Conservation (phyloP, 2,113 vertebrate genomes). For the Candoia aspera region DNA sequence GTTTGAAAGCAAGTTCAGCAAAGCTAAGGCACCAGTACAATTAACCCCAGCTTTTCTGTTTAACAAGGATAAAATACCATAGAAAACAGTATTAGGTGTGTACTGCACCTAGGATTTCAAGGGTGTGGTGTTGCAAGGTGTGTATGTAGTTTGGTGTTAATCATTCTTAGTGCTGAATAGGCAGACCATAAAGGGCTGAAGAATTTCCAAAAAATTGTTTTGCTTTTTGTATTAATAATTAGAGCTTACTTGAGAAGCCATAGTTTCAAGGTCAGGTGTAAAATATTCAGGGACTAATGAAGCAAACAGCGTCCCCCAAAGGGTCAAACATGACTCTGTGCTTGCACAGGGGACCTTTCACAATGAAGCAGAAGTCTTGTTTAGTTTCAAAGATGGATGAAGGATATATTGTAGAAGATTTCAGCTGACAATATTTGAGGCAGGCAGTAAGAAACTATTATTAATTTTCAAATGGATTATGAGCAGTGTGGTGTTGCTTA, state of each 20-base stretch:
- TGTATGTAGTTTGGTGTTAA: slow-evolving; percentile 10
- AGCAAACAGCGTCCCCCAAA: too few relatives aligned
- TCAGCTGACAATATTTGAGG: neutral
- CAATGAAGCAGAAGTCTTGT: neutral
- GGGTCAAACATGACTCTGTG: too few relatives aligned
- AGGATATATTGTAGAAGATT: neutral
- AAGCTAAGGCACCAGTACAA: neutral
- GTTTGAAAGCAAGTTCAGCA: slow-evolving; percentile 8
- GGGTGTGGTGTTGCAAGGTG: neutral
- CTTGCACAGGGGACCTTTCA: too few relatives aligned
- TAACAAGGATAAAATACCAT: neutral
- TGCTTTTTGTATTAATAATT: neutral
- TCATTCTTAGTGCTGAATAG: neutral
- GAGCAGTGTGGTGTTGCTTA: neutral
- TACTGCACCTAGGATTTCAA: slow-evolving; percentile 8
- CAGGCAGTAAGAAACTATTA: neutral
- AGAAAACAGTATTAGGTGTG: slow-evolving; percentile 22
- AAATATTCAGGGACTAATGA: neutral
- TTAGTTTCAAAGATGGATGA: neutral
- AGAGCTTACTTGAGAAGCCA: neutral
- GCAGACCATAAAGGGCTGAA: neutral
- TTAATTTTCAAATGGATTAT: slow-evolving; percentile 24
- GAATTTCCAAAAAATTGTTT: neutral
- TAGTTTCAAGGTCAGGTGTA: neutral
- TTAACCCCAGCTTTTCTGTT: slow-evolving; percentile 2